A percentile compares a stretch with the other conserved stretches of the same genome.
phyloP scores from a whole-genome alignment of 2,888 invertebrate species.

The Mythimna ferrago region DNA sequence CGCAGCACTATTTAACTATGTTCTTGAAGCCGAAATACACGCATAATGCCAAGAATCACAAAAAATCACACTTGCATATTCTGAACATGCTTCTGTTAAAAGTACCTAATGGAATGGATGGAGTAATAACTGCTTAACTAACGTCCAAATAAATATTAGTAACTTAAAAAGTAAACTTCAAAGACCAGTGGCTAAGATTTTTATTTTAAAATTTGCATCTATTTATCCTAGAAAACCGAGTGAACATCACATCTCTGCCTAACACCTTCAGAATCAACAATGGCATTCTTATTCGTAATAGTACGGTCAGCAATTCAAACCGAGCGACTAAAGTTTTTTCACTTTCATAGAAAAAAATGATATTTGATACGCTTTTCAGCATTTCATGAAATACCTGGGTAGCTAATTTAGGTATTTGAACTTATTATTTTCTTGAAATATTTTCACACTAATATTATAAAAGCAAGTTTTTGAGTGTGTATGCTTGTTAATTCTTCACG shows the following conservation, averaged over 20 bases:
- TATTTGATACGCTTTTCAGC: neutral
- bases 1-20: constrained; percentile 43
- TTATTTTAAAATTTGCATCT: neutral
- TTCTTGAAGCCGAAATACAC: constrained; percentile 47
- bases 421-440: no score
- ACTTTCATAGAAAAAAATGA: neutral
- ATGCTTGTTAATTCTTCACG: no score
- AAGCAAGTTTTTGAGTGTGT: no score
- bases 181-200: neutral
- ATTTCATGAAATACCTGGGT: neutral
- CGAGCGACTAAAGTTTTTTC: neutral
- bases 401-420: no score
- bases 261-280: no score
- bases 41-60: constrained; percentile 54
- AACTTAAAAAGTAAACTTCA: neutral
- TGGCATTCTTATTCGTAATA: no score
- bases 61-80: constrained; percentile 44
- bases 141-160: constrained; percentile 43
- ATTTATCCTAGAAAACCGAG: neutral
- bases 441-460: no score
- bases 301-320: no score
- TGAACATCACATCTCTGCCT: neutral
- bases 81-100: constrained; percentile 56
- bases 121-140: constrained; percentile 13
- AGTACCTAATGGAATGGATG: constrained; percentile 27